Evolutionary conservation across 2,797 vertebrate genomes (phyloP), one percentile per base, ranked within the genome.

Genomic region (Tapirus indicus): DNA sequence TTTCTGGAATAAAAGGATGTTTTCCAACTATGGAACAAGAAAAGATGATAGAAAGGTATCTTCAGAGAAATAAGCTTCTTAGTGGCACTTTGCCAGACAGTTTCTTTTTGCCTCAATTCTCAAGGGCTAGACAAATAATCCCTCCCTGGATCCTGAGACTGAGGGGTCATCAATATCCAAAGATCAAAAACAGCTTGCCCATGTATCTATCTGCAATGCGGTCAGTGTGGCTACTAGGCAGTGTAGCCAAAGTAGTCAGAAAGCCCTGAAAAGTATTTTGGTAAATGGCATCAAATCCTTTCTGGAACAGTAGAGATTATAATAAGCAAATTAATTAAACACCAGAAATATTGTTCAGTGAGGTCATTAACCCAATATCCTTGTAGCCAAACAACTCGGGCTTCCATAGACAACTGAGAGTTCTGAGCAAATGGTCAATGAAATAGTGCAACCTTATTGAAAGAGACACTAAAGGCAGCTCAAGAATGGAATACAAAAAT

Each of bases 31-130:
- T 35, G 7, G 1, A 71, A 54, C 9, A 93, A 95, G 49, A 77
- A 92, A 84, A 80, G 52, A 74, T 4, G 17, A 82, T 41, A 69
- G 52, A 85, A 94, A 74, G 32, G 0, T 32, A 44, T 78, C 66
- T 79, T 71, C 79, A 88, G 18, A 94, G 23, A 97, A 88, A 71
- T 5, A 52, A 74, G 6, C 29, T 84, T 93, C 56, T 44, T 78
- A 87, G n/a, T 47, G n/a, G 47, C 20, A 88, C 47, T 85, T 72
- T 64, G 8, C 16, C 77, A 82, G n/a, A 32, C 41, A 56, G 17
- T 78, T 82, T 91, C n/a, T 91, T 60, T 62, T 56, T 91, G 72
- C 11, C 27, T 97, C 49, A 47, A 1, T 90, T 79, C 84, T 97
- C 60, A 85, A 91, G 3, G 25, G 7, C 60, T 35, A 66, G 23